These are phyloP conservation scores for Meiosimyza decipiens DNA, from an alignment of 2,888 invertebrate species.

Conservation along the genomic window DNA sequence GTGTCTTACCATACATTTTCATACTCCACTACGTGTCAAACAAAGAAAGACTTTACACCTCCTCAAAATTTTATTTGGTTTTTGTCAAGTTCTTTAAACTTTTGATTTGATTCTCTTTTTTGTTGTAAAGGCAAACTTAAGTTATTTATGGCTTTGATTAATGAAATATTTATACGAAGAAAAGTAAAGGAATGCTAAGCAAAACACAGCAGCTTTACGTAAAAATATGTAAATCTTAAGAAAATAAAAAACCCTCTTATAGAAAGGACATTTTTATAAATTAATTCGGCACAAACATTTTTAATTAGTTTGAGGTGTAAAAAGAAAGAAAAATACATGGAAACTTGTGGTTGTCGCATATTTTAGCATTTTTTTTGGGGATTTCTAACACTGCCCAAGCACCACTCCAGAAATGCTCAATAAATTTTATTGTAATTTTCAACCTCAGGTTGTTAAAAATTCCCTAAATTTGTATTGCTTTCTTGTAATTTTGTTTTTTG, in stretches of 20 bases:
- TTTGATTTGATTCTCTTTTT: too few relatives aligned
- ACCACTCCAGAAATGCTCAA: background rate
- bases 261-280: slow-evolving; percentile 45
- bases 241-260: slow-evolving; percentile 12
- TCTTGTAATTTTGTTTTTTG: slow-evolving; percentile 8
- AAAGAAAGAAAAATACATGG: slow-evolving; percentile 42
- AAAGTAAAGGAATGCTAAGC: background rate
- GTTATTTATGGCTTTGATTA: slow-evolving; percentile 51
- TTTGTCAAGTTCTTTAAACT: too few relatives aligned
- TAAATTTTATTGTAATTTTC: slow-evolving; percentile 32
- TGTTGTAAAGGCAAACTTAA: slow-evolving; percentile 40
- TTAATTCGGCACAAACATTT: slow-evolving; percentile 51
- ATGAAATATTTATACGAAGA: slow-evolving; percentile 45
- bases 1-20: too few relatives aligned
- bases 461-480: slow-evolving; percentile 1
- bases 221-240: slow-evolving; percentile 17
- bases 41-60: too few relatives aligned
- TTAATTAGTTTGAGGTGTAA: slow-evolving; percentile 61
- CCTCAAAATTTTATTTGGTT: too few relatives aligned
- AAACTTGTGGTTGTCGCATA: slow-evolving; percentile 60
- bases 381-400: background rate
- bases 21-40: too few relatives aligned
- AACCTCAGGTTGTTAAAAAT: slow-evolving; percentile 39
- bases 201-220: background rate
- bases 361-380: slow-evolving; percentile 51